Percentiles rank a stretch among this genome's conserved stretches.
These are phyloP conservation scores for Seriola dumerili DNA, from an alignment of 2,113 vertebrate genomes.

Conservation along the genomic window DNA sequence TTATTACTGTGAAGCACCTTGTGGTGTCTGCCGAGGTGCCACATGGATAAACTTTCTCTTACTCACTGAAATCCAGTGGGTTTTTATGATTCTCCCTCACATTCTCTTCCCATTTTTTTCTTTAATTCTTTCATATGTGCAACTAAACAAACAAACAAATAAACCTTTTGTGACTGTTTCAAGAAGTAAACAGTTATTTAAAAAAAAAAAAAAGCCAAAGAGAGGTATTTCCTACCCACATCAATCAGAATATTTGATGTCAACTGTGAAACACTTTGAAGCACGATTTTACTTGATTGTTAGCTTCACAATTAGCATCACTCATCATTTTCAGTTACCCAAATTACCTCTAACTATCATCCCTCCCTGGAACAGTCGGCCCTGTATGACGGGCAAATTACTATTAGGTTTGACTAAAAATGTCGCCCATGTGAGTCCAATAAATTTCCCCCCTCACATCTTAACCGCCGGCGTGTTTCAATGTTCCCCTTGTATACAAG, in stretches of 20 bases:
- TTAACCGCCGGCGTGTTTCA: constrained; percentile 69
- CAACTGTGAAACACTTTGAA: constrained; percentile 12
- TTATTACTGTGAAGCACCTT: neutral
- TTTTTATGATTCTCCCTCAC: constrained; percentile 19
- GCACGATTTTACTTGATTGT: neutral
- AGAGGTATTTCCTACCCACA: constrained; percentile 14
- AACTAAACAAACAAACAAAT: constrained; percentile 36
- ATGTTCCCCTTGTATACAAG: constrained; percentile 76
- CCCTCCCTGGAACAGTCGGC: constrained; percentile 5
- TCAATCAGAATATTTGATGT: neutral
- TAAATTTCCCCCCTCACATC: constrained; percentile 61
- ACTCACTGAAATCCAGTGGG: neutral
- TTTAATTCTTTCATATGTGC: constrained; percentile 6
- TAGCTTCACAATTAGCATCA: constrained; percentile 24
- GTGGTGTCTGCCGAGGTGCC: neutral
- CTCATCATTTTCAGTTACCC: constrained; percentile 3
- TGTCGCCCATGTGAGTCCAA: constrained; percentile 71
- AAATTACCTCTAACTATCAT: constrained; percentile 27
- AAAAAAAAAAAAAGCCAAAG: neutral
- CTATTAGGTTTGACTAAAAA: constrained; percentile 62
- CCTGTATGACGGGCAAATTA: constrained; percentile 53
- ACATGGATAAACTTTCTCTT: neutral
- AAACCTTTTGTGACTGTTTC: constrained; percentile 13
- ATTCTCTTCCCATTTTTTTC: neutral
- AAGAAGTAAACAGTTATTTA: neutral